These are phyloP conservation scores for Austrolebias charrua DNA, from an alignment of 2,797 vertebrate species.

Conservation along the genomic window DNA sequence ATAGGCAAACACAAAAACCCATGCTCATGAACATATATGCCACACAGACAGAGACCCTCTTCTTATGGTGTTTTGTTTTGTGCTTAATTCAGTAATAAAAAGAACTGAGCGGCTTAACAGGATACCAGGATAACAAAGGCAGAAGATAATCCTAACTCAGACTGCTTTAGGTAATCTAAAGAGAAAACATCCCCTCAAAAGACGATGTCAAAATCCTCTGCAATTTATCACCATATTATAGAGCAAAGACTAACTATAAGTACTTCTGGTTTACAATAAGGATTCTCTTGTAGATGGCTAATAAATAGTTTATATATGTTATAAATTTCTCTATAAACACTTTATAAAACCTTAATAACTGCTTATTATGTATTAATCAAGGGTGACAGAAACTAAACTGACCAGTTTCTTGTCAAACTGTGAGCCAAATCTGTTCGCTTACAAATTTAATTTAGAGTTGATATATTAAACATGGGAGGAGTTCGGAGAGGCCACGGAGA, in stretches of 20 bases:
- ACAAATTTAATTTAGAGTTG: no score
- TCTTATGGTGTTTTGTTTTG: constrained; percentile 60
- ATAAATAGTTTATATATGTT: no score
- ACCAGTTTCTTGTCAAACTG: no score
- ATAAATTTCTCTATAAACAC: no score
- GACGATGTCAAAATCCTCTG: constrained; percentile 43
- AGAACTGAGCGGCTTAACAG: constrained; percentile 52
- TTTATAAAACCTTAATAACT: no score
- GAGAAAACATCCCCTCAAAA: constrained; percentile 39
- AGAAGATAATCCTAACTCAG: constrained; percentile 64
- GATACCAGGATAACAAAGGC: constrained; percentile 60
- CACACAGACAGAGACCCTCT: constrained; percentile 14
- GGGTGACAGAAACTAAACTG: no score
- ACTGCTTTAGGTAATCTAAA: constrained; percentile 44
- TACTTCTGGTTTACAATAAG: background rate
- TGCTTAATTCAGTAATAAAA: constrained; percentile 58
- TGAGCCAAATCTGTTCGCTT: no score
- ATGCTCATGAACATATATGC: background rate
- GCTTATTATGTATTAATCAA: no score
- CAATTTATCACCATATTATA: constrained; percentile 20
- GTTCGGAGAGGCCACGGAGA: no score
- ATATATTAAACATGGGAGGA: no score
- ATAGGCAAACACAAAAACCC: constrained; percentile 23
- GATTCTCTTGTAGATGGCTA: no score
- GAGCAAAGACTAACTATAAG: constrained; percentile 11